Base-by-base conservation (phyloP, 2,797 vertebrate species). In the Pseudocheirus occidentalis region DNA sequence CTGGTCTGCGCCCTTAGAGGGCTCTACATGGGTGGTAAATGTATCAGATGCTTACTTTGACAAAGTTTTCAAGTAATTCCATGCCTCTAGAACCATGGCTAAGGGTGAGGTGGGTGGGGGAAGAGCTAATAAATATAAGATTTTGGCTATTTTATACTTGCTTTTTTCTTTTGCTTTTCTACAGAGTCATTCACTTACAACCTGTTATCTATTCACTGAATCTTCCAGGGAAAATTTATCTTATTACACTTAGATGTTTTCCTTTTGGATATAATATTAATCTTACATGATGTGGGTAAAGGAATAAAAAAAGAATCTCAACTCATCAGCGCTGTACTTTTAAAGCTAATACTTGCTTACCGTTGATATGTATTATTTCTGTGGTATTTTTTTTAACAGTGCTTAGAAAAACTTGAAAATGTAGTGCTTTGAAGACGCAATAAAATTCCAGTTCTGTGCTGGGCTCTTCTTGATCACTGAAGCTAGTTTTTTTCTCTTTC, bases 141-240 rank as follows among this genome's bases (percentile, higher is more conserved):
- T 40, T 40, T 81, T 24, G n/a, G 0, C 66, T 81, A 91, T 95
- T 96, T 95, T 87, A 16, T 91, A 90, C 55, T 95, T 93, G 50
- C 46, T 94, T 97, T 96, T 55, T 92, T 13, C 92, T 73, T 95
- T 55, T 93, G 46, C 34, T 96, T 31, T 96, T 91, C 46, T 93
- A 93, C 56, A 93, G 18, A 92, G 27, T 28, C 57, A 55, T 50
- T 93, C 55, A 94, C 55, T 66, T 34, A 59, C 50, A 31, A 66
- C 16, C 6, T 81, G n/a, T 40, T 81, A 81, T 40, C n/a, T 7
- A 40, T 21, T 81, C 66, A 81, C 34, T 24, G 66, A 81, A 81
- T 81, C 66, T 81, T 81, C 50, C 0, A 90, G 81, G 95, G 29
- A 50, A 93, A 91, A 53, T 95, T 81, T 14, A 93, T 28, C 50